Conservation (phyloP, 1,140 invertebrate genomes). For the Drosophila sulfurigaster region DNA sequence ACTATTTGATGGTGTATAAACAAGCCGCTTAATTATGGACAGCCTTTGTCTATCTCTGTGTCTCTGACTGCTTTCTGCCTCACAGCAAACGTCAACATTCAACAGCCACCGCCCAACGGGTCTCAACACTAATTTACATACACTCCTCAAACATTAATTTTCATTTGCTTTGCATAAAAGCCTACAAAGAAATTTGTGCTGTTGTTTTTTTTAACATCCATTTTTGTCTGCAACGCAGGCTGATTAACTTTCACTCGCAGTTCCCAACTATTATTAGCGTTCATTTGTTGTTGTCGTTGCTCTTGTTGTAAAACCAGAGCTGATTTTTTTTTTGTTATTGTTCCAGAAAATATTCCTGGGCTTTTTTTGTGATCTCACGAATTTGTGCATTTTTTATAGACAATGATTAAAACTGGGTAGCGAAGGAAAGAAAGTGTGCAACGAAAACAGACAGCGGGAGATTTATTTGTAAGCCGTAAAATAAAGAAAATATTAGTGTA, state of each 20-base stretch:
- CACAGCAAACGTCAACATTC: constrained; percentile 8
- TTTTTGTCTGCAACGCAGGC: constrained; percentile 15
- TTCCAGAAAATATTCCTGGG: constrained; percentile 26
- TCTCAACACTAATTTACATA: constrained; percentile 45
- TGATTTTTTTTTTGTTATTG: constrained; percentile 24
- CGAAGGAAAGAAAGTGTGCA: neutral
- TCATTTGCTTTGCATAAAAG: constrained; percentile 48
- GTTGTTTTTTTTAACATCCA: neutral
- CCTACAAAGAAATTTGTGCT: constrained; percentile 34
- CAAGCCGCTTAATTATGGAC: constrained; percentile 57
- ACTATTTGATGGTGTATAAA: constrained; percentile 56
- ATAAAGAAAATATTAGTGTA: constrained; percentile 1
- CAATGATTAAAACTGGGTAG: constrained; percentile 1
- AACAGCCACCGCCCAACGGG: constrained; percentile 17
- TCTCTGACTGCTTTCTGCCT: neutral
- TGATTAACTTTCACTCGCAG: constrained; percentile 45
- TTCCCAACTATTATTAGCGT: constrained; percentile 42
- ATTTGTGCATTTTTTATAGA: constrained; percentile 25
- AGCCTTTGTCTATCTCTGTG: constrained; percentile 9
- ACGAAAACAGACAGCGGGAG: neutral
- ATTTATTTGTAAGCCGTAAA: constrained; percentile 1
- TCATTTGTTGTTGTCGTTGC: constrained; percentile 1
- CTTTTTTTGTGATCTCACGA: constrained; percentile 23
- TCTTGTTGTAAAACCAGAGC: constrained; percentile 7
- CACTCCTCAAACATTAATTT: constrained; percentile 37